Evolutionary conservation across 1,140 invertebrate genomes (phyloP), one percentile per base, ranked within the genome.

Genomic region (Olivierus martensii): DNA sequence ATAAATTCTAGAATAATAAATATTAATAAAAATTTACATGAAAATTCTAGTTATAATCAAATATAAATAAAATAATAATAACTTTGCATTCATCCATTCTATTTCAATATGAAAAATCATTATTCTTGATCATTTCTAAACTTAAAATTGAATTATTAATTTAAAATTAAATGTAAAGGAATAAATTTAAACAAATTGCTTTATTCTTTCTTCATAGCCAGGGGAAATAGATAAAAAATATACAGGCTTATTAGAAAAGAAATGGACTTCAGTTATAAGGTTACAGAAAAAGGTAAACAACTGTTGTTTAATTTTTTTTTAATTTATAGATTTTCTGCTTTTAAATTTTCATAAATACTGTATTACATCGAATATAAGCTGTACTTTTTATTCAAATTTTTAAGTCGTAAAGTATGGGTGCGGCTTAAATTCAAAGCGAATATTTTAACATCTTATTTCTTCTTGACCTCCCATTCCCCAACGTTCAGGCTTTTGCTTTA

Each of bases 221-320:
- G 88, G 86, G 61, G 89, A 95, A 65, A 82, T 92, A 57, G 93
- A 97, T 69, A 85, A 91, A 65, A 97, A 97, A 71, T 95, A 89
- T 71, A 81, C 83, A 47, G 95, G 94, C 56, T 79, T 98, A 19
- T 73, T 99, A 39, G 95, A 99, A 71, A 99, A 99, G 72, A 98
- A 99, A 77, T 99, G 95, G 95, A 97, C 92, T 12, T 96, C 95
- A 17, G 93, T 99, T 52, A 94, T 98, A 65, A 79, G 95, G 67
- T 74, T 99, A 62, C 94, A 98, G 70, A 98, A 98, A 73, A 98
- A 98, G 79, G 89, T 87, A 62, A 62, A n/a, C n/a, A n/a, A n/a
- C n/a, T n/a, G 37, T 11, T 36, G 9, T 44, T 17, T 44, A 19
- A 18, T 44, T 17, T 44, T 45, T n/a, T n/a, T n/a, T n/a, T n/a